Base-by-base conservation (phyloP, 2,113 vertebrate species). In the Rhizomys pruinosus region DNA sequence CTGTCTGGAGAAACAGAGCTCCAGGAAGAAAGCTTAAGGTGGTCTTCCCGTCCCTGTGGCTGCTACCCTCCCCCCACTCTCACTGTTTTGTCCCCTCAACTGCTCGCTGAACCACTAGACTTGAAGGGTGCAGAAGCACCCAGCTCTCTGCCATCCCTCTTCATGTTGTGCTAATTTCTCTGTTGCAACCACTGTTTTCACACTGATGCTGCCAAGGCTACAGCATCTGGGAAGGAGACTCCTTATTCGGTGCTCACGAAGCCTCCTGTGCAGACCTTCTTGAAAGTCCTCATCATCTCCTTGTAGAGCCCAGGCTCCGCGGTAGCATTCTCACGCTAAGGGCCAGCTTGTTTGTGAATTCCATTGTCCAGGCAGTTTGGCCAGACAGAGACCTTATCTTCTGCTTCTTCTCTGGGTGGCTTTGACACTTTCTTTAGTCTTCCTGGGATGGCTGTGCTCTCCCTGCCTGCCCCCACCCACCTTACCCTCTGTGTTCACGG, bases 391-490 rank as follows among this genome's bases (percentile, higher is more conserved):
- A 76, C 42, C 7, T 66, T 22, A 61, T 71, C 59, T 55, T 20
- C 86, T 61, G 82, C 47, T 64, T 89, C 64, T n/a, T 82, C 37
- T 80, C 84, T 9, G 1, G 3, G 10, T 12, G 61, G 55, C 52
- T 57, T 32, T 17, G 81, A 81, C 63, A 81, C 61, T 78, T 82
- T 39, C 87, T 44, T 57, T 64, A 55, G 34, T 34, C 19, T 29
- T 66, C 84, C 59, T 64, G 0, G 37, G 37, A 47, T 47, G 34
- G 59, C 44, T 87, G 15, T 77, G n/a, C 6, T 7, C 0, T 0
- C 16, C 78, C 42, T 4, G 0, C 19, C 39, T 2, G 2, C 8
- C 42, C n/a, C 37, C 2, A 5, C n/a, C 37, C 2, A 5, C n/a
- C n/a, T 34, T 44, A 73, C 72, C 44, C 89, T 61, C 37, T 42